Evolutionary conservation across 2,888 invertebrate species (phyloP), one percentile per base, ranked within the genome.

Genomic region (Pristionchus arcanus): DNA sequence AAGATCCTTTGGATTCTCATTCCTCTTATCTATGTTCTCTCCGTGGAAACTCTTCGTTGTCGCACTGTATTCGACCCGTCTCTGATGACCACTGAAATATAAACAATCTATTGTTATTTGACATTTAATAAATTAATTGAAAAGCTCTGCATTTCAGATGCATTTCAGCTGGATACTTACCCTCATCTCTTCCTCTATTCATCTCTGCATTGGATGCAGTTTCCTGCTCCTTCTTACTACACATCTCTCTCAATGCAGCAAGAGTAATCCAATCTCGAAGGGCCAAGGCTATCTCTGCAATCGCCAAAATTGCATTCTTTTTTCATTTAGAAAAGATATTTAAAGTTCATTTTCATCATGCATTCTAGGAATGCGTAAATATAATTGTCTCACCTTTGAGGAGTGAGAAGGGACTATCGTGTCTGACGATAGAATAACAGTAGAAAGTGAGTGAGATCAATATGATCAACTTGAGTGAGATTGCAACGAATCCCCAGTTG

Each of bases 221-320:
- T 5, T 19, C 31, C 21, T 5, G 11, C 28, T 49, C 81, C 42
- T 66, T 37, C 81, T 68, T 42, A n/a, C 59, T 83, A 42, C 42
- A 42, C 53, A 19, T 13, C 11, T 87, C 34, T 37, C 90, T 53
- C 71, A 90, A 34, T 53, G 49, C 63, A 9, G 37, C 42, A 25
- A 90, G 90, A 21, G 77, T 86, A 9, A 90, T 25, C 90, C 90
- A 90, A 49, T 90, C 90, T 9, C 87, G 74, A 16, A 89, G 66
- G 25, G 89, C 89, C 13, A 31, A 55, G 1, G 21, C 28, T 3
- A 85, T 25, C 63, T 89, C 89, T 89, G 71, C 31, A 85, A 85
- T 28, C 34, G 2, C 34, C 7, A 5, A 59, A 2, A 59, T 31
- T 37, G 9, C 0, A 31, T 31, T 77, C 9, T 42, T 2, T 7